phyloP scores from a whole-genome alignment of 1,140 invertebrate species.

The Drosophila kurseongensis region DNA sequence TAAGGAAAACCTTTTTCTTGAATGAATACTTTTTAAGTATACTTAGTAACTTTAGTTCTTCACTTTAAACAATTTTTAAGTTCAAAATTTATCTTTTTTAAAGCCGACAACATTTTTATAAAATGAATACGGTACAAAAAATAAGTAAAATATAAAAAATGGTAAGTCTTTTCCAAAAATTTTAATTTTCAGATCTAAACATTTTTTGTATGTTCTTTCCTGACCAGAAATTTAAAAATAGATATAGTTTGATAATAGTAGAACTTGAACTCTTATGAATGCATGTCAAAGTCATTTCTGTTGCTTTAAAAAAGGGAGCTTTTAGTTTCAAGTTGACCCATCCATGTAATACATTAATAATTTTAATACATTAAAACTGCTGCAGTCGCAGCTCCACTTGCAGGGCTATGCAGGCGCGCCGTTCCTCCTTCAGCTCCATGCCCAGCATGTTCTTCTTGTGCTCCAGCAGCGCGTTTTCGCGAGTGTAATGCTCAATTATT shows the following conservation, averaged over 20 bases:
- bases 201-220: too few species aligned
- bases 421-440: conserved; percentile 88
- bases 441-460: conserved; percentile 88
- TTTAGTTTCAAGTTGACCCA: conserved; percentile 27
- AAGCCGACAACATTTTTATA: too few species aligned
- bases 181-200: too few species aligned
- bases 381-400: conserved; percentile 86
- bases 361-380: conserved; percentile 63
- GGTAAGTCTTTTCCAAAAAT: too few species aligned
- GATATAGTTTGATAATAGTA: neutral
- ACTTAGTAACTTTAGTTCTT: too few species aligned
- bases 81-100: too few species aligned
- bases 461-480: conserved; percentile 88
- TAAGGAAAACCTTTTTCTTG: neutral
- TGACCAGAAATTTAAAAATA: neutral
- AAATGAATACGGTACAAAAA: too few species aligned
- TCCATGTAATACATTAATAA: conserved; percentile 11
- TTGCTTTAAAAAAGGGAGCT: conserved; percentile 17
- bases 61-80: too few species aligned
- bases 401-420: conserved; percentile 88
- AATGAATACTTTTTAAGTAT: too few species aligned
- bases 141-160: too few species aligned
- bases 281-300: neutral
- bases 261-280: neutral
- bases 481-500: conserved; percentile 84